Percentiles rank a stretch among this genome's conserved stretches.
Conservation (phyloP, 2,888 invertebrate species). For the Erannis defoliaria region DNA sequence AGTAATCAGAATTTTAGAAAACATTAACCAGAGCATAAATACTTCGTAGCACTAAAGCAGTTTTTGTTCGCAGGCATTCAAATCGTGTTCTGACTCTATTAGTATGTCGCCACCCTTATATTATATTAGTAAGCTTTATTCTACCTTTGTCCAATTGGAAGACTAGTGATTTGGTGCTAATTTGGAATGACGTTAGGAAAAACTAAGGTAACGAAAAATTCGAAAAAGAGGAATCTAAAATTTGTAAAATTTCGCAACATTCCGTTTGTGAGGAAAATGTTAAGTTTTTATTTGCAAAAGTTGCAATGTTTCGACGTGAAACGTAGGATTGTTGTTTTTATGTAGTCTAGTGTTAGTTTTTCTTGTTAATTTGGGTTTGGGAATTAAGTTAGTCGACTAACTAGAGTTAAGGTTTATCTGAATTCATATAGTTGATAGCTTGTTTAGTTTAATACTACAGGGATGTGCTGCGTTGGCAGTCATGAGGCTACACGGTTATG, state of each 20-base stretch:
- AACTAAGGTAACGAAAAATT: slow-evolving; percentile 58
- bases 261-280: slow-evolving; percentile 75
- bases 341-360: slow-evolving; percentile 81
- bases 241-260: slow-evolving; percentile 73
- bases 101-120: slow-evolving; percentile 5
- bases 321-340: slow-evolving; percentile 83
- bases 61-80: not conserved
- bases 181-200: slow-evolving; percentile 77
- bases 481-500: slow-evolving; percentile 59
- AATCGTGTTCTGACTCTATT: slow-evolving; percentile 6
- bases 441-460: slow-evolving; percentile 83
- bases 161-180: slow-evolving; percentile 86
- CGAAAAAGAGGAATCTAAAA: slow-evolving; percentile 54
- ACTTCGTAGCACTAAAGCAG: not conserved
- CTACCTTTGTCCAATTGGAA: slow-evolving; percentile 82
- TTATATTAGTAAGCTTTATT: slow-evolving; percentile 78
- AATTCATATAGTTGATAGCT: slow-evolving; percentile 81
- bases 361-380: slow-evolving; percentile 86
- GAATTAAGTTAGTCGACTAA: slow-evolving; percentile 83
- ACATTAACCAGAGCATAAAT: slow-evolving; percentile 7
- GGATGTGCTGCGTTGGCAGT: slow-evolving; percentile 84
- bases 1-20: not conserved
- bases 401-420: slow-evolving; percentile 84
- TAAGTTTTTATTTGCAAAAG: slow-evolving; percentile 84
- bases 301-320: slow-evolving; percentile 76